These are phyloP conservation scores for Notodonta ziczac DNA, from an alignment of 2,888 invertebrate genomes.

Conservation along the genomic window DNA sequence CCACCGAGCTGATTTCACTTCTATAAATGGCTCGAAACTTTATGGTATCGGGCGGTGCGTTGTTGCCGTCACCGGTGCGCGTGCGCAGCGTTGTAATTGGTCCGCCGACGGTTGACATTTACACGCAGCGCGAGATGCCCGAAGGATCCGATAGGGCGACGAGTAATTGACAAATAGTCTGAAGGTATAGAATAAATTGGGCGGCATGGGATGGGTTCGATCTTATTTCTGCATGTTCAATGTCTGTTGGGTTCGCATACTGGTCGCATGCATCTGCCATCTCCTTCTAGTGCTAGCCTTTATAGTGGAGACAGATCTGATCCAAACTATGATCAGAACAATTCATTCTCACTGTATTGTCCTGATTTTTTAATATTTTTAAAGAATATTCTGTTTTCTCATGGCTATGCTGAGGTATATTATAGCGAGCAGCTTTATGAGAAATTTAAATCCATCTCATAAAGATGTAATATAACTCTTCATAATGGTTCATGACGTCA, in stretches of 20 bases:
- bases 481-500: no score
- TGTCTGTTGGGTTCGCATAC: constrained; percentile 27
- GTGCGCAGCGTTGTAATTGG: constrained; percentile 80
- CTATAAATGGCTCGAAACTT: constrained; percentile 81
- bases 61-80: constrained; percentile 75
- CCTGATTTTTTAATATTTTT: no score
- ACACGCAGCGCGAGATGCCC: constrained; percentile 79
- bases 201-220: constrained; percentile 39
- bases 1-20: constrained; percentile 66
- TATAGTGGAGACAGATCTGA: no score
- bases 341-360: no score
- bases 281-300: no score
- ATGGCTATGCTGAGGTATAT: no score
- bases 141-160: constrained; percentile 53
- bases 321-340: no score
- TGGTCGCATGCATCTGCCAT: constrained; percentile 12
- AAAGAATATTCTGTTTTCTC: no score
- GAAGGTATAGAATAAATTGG: constrained; percentile 55
- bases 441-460: no score
- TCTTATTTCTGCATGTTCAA: constrained; percentile 34
- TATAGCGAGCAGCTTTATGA: no score
- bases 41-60: constrained; percentile 77
- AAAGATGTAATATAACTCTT: no score
- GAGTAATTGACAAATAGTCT: constrained; percentile 80
- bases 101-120: constrained; percentile 79